Evolutionary conservation across 2,113 vertebrate genomes (phyloP), one percentile per base, ranked within the genome.

Genomic region (Phylloscopus trochiloides): DNA sequence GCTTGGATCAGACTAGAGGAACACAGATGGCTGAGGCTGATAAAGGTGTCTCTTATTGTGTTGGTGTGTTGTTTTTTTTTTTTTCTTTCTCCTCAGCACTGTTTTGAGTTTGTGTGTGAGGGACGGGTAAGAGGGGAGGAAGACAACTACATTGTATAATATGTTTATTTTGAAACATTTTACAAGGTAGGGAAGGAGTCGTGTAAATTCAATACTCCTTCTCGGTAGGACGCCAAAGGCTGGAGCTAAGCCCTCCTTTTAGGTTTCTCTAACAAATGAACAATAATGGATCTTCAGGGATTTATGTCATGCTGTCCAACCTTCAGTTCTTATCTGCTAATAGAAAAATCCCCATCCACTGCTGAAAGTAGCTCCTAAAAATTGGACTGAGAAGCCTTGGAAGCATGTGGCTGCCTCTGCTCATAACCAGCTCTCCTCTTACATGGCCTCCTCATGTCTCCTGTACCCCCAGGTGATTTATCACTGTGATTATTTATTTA

Each of bases 21-120:
- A 96, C 95, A 95, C 97, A 98, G 98, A 98, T 98, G 98, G 96
- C 95, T 94, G 82, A 58, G 81, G 85, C 96, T 97, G 98, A 98
- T 98, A 97, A 96, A 98, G 93, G 92, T 96, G 77, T 97, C 95
- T 96, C 94, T 97, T 70, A 97, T 97, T 97, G 93, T 98, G 34
- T 47, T 34, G 32, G 26, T 40, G 40, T 40, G 40, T 40, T 40
- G 10, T 7, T 8, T 14, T 20, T 12, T n/a, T n/a, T 73, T 76
- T 81, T n/a, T 92, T 43, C 63, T 91, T 80, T 16, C 62, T 92
- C 31, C 74, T 96, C 17, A 5, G 72, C 48, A 19, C 47, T 95
- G 78, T 92, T 93, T 70, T 92, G 76, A 84, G 48, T 85, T 79
- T 90, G 75, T 83, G 65, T 88, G 63, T 29, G 55, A 67, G 77